Evolutionary conservation across 1,140 invertebrate genomes (phyloP), one percentile per base, ranked within the genome.

Genomic region (Bathynomus jamesi): DNA sequence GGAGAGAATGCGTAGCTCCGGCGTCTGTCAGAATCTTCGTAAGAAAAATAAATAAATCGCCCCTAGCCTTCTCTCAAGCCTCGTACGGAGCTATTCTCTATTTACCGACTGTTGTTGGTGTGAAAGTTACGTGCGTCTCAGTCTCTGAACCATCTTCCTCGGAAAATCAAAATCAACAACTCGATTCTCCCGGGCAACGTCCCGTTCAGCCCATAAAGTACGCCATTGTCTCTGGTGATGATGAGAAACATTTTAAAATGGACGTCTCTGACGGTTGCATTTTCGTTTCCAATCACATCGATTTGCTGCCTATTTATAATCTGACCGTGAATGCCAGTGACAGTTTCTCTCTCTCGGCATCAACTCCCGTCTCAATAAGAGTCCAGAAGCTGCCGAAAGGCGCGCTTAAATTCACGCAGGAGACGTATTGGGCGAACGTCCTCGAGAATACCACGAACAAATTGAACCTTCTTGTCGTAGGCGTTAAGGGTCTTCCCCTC

Each of bases 1-100:
- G 87, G 61, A 81, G 95, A 29, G 88, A 89, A 13, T 91, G 93
- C 8, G 87, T 89, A 13, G 73, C 67, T 24, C 76, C 76, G 8
- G 69, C 72, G 21, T 32, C 65, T 11, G 72, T 77, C 11, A 17
- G 29, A 8, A 29, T 77, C 28, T 60, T 24, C n/a, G 88, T 97
- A 25, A 83, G 91, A 61, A 93, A 96, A 81, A 91, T 93, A 73
- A 96, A 97, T 80, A 93, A 96, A 82, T 90, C 95, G 80, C 85
- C 88, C 28, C 94, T 94, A 0, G 84, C 86, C 70, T 96, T 96
- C 82, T 89, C 95, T 79, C 93, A 89, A 78, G 87, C 87, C 76
- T 13, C 30, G 3, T 77, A 69, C 64, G 68, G 32, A 13, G 40
- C 69, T 11, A 40, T 46, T 17, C 31, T 77, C 10, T 72, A 71